Percentiles rank a stretch among this genome's conserved stretches.
phyloP scores from a whole-genome alignment of 1,140 invertebrate genomes.

The Calosoma granatense region DNA sequence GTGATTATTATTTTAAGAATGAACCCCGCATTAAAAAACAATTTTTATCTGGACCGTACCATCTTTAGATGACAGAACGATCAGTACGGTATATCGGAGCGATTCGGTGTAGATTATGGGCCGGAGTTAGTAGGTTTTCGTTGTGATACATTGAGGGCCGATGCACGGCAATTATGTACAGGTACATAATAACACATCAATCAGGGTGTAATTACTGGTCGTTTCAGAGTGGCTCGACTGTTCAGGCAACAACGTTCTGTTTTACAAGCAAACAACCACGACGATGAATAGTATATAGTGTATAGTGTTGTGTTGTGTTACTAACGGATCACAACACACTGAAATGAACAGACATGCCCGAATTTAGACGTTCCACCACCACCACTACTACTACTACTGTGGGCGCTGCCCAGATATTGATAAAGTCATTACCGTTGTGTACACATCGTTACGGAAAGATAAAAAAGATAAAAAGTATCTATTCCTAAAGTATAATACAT shows the following conservation, averaged over 20 bases:
- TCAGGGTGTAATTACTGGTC: slow-evolving; percentile 25
- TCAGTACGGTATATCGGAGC: neutral
- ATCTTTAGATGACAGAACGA: slow-evolving; percentile 15
- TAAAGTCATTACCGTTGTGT: neutral
- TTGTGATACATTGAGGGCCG: slow-evolving; percentile 14
- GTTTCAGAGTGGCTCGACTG: too few relatives aligned
- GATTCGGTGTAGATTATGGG: neutral
- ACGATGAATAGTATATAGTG: too few relatives aligned
- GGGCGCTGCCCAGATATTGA: neutral
- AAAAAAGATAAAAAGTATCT: neutral
- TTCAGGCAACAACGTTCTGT: too few relatives aligned
- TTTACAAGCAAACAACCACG: too few relatives aligned
- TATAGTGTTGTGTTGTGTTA: too few relatives aligned
- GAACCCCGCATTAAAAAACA: slow-evolving; percentile 27
- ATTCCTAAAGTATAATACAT: too few relatives aligned
- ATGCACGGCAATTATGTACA: slow-evolving; percentile 22
- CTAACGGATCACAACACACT: too few relatives aligned
- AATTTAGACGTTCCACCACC: too few relatives aligned
- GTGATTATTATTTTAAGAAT: slow-evolving; percentile 26
- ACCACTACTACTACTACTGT: too few relatives aligned
- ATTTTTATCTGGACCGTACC: slow-evolving; percentile 23
- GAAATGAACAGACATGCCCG: too few relatives aligned
- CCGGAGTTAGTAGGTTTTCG: neutral
- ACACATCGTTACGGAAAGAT: neutral
- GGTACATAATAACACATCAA: slow-evolving; percentile 30